phyloP scores from a whole-genome alignment of 1,140 invertebrate genomes.

The Spodoptera frugiperda region DNA sequence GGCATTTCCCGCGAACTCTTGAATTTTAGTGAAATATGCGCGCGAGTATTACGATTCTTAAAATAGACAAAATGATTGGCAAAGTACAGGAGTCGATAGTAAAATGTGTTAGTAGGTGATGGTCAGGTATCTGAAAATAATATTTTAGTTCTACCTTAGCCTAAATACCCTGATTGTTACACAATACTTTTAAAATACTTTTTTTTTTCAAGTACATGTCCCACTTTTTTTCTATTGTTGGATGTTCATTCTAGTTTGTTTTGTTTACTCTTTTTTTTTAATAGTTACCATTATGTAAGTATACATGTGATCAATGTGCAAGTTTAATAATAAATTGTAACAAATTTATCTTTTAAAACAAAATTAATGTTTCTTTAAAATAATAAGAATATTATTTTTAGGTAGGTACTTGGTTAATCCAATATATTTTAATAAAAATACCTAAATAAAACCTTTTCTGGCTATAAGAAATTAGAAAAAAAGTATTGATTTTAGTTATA shows the following conservation, averaged over 20 bases:
- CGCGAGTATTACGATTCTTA: constrained; percentile 64
- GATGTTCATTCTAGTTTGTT: neutral
- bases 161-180: constrained; percentile 62
- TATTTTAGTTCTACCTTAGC: constrained; percentile 77
- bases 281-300: too few relatives aligned
- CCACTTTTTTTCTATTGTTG: constrained; percentile 8
- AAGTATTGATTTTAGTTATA: too few relatives aligned
- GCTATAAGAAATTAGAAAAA: too few relatives aligned
- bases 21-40: constrained; percentile 58
- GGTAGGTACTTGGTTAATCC: too few relatives aligned
- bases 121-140: constrained; percentile 77
- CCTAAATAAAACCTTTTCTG: too few relatives aligned
- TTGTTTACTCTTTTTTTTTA: neutral
- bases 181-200: constrained; percentile 39
- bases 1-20: constrained; percentile 67
- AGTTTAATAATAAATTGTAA: too few relatives aligned
- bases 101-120: constrained; percentile 81
- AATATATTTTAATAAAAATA: too few relatives aligned
- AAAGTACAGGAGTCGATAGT: constrained; percentile 68
- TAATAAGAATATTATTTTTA: too few relatives aligned
- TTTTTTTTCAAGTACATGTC: constrained; percentile 37
- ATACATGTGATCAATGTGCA: too few relatives aligned
- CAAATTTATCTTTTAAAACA: too few relatives aligned
- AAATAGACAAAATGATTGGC: constrained; percentile 76
- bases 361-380: too few relatives aligned